Evolutionary conservation across 2,113 vertebrate genomes (phyloP).

Genomic region (Poecilia latipinna): DNA sequence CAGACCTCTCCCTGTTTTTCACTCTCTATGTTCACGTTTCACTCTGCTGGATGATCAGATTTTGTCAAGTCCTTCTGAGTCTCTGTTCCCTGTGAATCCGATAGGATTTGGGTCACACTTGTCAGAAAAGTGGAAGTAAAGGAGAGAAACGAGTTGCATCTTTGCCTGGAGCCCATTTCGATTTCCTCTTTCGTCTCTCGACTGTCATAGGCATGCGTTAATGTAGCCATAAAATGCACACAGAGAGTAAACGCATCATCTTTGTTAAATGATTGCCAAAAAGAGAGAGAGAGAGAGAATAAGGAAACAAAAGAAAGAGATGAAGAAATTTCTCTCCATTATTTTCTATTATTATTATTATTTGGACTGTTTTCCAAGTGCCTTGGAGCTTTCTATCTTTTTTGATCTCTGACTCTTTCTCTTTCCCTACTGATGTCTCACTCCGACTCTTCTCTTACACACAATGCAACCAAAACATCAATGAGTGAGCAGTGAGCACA

Average conservation of each 20-base stretch:
- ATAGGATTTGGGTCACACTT: conserved; percentile 24
- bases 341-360: conserved; percentile 55
- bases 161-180: conserved; percentile 3
- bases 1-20: conserved; percentile 3
- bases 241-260: conserved; percentile 29
- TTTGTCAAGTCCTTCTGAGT: conserved; percentile 11
- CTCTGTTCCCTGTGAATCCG: conserved; percentile 12
- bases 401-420: conserved; percentile 56
- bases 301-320: conserved; percentile 33
- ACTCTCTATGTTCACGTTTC: background rate
- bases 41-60: background rate
- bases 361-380: conserved; percentile 89
- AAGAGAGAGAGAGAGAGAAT: conserved; percentile 30
- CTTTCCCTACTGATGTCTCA: conserved; percentile 51
- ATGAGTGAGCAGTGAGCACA: conserved; percentile 6
- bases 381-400: conserved; percentile 85
- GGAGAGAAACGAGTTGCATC: background rate
- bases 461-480: conserved; percentile 2
- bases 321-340: conserved; percentile 55
- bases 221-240: conserved; percentile 17
- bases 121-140: conserved; percentile 2
- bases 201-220: conserved; percentile 1
- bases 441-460: conserved; percentile 2
- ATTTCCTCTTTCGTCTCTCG: conserved; percentile 15
- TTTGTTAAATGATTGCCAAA: conserved; percentile 46